Conservation (phyloP, 2,797 vertebrate genomes). For the Octomys mimax region DNA sequence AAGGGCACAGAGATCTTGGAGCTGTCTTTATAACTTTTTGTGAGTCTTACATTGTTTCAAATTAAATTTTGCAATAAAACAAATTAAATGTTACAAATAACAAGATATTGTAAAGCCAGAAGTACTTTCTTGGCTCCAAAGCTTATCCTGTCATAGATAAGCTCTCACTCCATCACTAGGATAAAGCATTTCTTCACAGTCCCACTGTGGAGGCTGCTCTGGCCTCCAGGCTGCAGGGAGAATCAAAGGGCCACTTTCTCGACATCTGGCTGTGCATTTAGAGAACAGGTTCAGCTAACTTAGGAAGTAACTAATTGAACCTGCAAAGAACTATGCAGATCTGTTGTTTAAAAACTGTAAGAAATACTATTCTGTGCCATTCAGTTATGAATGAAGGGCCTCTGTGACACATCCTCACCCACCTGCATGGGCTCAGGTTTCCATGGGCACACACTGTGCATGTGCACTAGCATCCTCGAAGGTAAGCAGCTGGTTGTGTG, state of each 20-base stretch:
- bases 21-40: neutral
- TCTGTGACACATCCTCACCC: neutral
- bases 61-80: slow-evolving; percentile 12
- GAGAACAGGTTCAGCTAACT: neutral
- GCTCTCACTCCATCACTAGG: neutral
- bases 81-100: neutral
- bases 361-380: neutral
- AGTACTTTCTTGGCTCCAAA: neutral
- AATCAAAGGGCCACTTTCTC: neutral
- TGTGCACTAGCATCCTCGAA: neutral
- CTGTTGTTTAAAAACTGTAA: neutral
- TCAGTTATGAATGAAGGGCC: neutral
- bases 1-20: neutral
- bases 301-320: neutral
- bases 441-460: neutral
- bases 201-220: neutral
- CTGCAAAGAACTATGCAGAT: neutral
- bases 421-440: neutral
- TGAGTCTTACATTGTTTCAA: slow-evolving; percentile 37
- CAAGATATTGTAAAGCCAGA: neutral
- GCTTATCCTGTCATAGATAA: neutral
- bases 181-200: neutral
- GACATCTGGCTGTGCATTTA: neutral
- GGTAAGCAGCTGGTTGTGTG: neutral
- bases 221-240: neutral